Evolutionary conservation across 1,140 invertebrate genomes (phyloP).

Genomic region (Panulirus ornatus): DNA sequence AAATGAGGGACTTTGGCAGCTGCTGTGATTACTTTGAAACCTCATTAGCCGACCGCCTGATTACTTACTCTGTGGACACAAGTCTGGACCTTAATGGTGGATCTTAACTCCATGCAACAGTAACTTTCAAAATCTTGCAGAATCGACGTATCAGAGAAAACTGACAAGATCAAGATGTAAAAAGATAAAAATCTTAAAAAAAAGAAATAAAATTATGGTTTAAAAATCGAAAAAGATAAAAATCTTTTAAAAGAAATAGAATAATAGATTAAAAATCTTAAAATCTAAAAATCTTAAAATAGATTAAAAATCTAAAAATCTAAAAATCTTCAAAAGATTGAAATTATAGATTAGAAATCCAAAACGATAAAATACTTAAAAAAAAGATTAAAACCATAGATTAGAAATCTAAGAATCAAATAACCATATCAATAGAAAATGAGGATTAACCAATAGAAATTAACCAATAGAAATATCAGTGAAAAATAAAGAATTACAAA

Average conservation of each 20-base stretch:
- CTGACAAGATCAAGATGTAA: not conserved
- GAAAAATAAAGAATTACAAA: not conserved
- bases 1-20: too few species aligned
- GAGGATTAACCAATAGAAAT: not conserved
- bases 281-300: too few species aligned
- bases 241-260: not conserved
- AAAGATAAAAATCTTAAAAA: not conserved
- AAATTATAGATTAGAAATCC: too few species aligned
- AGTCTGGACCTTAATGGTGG: not conserved
- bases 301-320: too few species aligned
- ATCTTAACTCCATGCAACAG: not conserved
- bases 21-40: not conserved
- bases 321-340: too few species aligned
- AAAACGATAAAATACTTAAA: too few species aligned
- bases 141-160: not conserved
- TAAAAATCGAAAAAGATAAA: not conserved
- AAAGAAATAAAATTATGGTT: not conserved
- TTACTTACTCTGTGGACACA: constrained; percentile 27
- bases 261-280: not conserved
- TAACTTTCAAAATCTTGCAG: too few species aligned
- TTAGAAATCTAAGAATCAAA: not conserved
- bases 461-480: not conserved
- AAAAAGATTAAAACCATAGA: not conserved
- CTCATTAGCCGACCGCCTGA: constrained; percentile 30
- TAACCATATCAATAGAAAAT: not conserved